Base-by-base conservation (phyloP, 92 coral and sea anemone genomes). In the Galaxea fascicularis region DNA sequence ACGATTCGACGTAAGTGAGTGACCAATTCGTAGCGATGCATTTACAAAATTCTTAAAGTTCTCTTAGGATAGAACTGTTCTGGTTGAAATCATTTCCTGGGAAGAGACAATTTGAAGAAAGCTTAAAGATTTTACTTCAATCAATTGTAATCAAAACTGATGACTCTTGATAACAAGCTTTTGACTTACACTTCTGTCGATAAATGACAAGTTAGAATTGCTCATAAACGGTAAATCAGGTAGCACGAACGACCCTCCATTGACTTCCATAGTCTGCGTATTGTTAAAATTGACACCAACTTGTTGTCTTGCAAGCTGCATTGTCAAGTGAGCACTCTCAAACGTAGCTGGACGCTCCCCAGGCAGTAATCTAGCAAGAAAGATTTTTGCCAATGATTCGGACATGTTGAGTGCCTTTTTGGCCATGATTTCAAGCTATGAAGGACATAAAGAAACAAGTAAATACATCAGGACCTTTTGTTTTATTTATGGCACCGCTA, bases 241-340 rank as follows among this genome's bases (percentile, higher is more conserved):
- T 6, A 91, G 87, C 20, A 35, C 35, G 52, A 87, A 72, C 0
- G 78, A 74, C 1, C 94, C 89, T 8, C 89, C 92, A 11, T 54
- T 74, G 68, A 91, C 71, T 20, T 12, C 30, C 65, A 82, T 77
- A 25, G 44, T 20, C 64, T 39, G 78, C 3, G 94, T 89, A 4
- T 78, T 31, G 22, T 64, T 29, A 51, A 72, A 87, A 26, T 74
- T 24, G 46, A 64, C 89, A 16, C 58, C 71, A 25, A 70, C 77
- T 44, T 31, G 62, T 4, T 86, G 59, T 20, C 86, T 83, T 31
- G 83, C 78, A 39, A 91, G 80, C 29, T 77, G 53, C 74, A 87
- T 30, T 4, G 85, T 69, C 21, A 91, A 24, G 31, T 60, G 58
- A 1, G 89, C 69, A 31, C 89, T 88, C 14, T 52, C 15, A 60